phyloP scores from a whole-genome alignment of 2,888 invertebrate species.

The Seira musarum region DNA sequence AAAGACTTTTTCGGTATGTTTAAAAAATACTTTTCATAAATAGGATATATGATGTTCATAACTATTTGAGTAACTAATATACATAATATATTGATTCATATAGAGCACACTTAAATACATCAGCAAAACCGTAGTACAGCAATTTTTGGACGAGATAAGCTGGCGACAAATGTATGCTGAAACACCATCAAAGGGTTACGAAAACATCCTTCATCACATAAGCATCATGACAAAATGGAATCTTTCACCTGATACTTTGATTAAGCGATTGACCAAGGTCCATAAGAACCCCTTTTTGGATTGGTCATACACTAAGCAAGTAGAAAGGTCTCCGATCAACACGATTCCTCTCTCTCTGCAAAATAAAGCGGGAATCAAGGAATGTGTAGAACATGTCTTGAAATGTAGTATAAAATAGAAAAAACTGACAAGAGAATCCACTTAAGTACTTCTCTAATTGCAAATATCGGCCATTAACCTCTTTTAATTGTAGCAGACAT shows the following conservation, averaged over 20 bases:
- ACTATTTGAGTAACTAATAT: too few species aligned
- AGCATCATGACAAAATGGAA: conserved; percentile 84
- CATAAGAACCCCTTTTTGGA: conserved; percentile 80
- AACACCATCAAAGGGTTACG: conserved; percentile 84
- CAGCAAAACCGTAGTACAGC: conserved; percentile 89
- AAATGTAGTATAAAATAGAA: too few species aligned
- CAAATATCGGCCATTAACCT: too few species aligned
- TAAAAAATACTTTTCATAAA: too few species aligned
- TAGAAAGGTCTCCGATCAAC: conserved; percentile 14
- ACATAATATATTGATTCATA: conserved; percentile 49
- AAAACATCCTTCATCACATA: conserved; percentile 85
- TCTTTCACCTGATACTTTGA: conserved; percentile 72
- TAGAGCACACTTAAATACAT: conserved; percentile 88
- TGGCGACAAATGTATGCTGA: conserved; percentile 91
- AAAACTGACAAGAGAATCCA: too few species aligned
- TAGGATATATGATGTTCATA: too few species aligned
- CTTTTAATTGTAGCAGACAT: too few species aligned
- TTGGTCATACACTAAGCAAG: conserved; percentile 74
- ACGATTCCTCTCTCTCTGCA: conserved; percentile 29
- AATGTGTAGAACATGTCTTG: conserved; percentile 38
- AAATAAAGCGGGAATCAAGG: conserved; percentile 39
- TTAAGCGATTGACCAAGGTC: conserved; percentile 73
- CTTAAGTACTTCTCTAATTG: too few species aligned
- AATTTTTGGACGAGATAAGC: conserved; percentile 89
- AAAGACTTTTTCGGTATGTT: conserved; percentile 82